These are phyloP conservation scores for Buathra laborator DNA, from an alignment of 2,888 invertebrate species.

Conservation along the genomic window DNA sequence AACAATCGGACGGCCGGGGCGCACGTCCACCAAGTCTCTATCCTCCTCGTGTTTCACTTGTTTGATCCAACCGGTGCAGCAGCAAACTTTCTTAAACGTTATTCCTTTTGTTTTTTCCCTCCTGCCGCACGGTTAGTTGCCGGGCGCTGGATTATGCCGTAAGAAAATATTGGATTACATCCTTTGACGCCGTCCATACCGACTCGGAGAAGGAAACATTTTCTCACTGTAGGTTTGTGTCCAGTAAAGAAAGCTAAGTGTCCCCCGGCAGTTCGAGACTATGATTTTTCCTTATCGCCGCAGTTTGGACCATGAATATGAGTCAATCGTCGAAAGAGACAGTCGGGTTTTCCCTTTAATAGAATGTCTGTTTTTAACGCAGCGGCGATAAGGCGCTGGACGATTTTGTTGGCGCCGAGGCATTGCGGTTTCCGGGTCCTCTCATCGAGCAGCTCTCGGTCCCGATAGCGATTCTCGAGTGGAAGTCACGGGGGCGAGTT, in stretches of 20 bases:
- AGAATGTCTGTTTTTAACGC: background rate
- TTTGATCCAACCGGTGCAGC: constrained; percentile 63
- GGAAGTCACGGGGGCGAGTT: constrained; percentile 77
- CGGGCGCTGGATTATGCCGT: constrained; percentile 72
- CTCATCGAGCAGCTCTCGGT: background rate
- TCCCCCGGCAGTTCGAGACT: background rate
- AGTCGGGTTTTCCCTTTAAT: constrained; percentile 13
- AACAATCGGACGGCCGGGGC: constrained; percentile 61
- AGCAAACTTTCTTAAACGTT: constrained; percentile 52
- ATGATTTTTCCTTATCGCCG: background rate
- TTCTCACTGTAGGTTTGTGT: background rate
- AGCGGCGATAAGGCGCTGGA: constrained; percentile 42
- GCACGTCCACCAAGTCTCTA: constrained; percentile 28
- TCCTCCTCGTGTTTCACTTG: constrained; percentile 65
- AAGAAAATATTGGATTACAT: constrained; percentile 82
- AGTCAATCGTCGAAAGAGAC: constrained; percentile 7
- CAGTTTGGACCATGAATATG: constrained; percentile 1
- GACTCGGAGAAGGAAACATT: constrained; percentile 24
- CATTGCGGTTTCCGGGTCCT: constrained; percentile 59
- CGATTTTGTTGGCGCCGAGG: constrained; percentile 53
- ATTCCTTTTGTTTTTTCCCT: constrained; percentile 59
- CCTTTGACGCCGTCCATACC: constrained; percentile 77
- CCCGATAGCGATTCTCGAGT: constrained; percentile 78
- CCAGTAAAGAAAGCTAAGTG: background rate
- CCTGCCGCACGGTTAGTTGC: constrained; percentile 71